These are phyloP conservation scores for Aspidapion aeneum DNA, from an alignment of 2,888 invertebrate species.

Conservation along the genomic window DNA sequence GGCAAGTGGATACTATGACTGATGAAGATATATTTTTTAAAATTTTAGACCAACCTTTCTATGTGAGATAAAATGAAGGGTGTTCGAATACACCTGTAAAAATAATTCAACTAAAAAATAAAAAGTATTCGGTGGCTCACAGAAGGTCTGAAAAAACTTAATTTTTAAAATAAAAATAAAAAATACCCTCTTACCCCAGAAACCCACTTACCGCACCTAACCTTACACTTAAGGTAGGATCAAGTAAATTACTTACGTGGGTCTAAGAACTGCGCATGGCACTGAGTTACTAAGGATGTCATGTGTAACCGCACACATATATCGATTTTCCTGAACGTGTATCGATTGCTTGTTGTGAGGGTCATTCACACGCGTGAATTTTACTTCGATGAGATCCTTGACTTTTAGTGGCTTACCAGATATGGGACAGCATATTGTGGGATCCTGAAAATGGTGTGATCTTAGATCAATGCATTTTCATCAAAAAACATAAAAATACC, in stretches of 20 bases:
- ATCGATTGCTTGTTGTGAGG: constrained; percentile 82
- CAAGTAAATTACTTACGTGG: constrained; percentile 68
- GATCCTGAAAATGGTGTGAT: constrained; percentile 51
- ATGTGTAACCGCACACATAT: constrained; percentile 97
- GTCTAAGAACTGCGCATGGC: constrained; percentile 87
- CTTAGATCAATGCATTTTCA: not conserved
- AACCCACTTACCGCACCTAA: too few species aligned
- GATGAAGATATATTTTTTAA: too few species aligned
- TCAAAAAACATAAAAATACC: not conserved
- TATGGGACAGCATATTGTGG: constrained; percentile 77
- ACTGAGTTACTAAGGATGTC: constrained; percentile 93
- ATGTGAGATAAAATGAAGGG: too few species aligned
- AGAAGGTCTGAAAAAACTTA: too few species aligned
- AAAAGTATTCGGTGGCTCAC: too few species aligned
- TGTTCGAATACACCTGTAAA: too few species aligned
- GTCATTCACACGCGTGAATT: constrained; percentile 88
- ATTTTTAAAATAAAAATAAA: too few species aligned
- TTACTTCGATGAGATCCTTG: constrained; percentile 90
- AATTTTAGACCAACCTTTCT: too few species aligned
- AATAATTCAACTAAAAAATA: too few species aligned
- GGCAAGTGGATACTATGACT: too few species aligned
- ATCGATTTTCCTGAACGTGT: constrained; percentile 86
- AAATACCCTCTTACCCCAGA: too few species aligned
- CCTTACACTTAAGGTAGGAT: too few species aligned
- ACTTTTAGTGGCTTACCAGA: constrained; percentile 81